phyloP scores from a whole-genome alignment of 2,113 vertebrate species.

The Channa maculata region DNA sequence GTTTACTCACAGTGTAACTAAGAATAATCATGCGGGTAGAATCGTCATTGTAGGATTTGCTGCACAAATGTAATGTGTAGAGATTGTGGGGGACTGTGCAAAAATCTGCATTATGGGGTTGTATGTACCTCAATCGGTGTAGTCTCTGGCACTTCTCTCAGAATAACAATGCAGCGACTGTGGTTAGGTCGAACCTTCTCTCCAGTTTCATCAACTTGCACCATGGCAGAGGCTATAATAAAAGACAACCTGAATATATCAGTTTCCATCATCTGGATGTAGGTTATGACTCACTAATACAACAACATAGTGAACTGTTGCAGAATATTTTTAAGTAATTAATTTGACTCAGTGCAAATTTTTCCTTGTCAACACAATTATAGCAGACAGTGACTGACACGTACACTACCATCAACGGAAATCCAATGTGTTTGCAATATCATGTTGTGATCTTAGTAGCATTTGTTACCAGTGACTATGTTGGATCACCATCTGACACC shows the following conservation, averaged over 20 bases:
- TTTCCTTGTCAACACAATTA: too few species aligned
- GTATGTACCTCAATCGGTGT: constrained; percentile 93
- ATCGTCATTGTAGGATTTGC: background rate
- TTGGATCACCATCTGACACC: too few species aligned
- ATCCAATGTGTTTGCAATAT: too few species aligned
- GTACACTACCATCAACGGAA: too few species aligned
- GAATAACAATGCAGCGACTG: constrained; percentile 96
- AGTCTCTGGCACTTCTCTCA: constrained; percentile 95
- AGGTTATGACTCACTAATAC: too few species aligned
- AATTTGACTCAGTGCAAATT: too few species aligned
- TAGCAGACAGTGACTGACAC: too few species aligned
- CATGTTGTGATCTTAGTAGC: too few species aligned
- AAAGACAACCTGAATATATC: background rate
- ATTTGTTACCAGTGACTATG: too few species aligned
- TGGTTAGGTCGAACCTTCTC: constrained; percentile 98
- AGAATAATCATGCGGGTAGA: background rate
- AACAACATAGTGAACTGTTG: too few species aligned
- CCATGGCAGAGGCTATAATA: constrained; percentile 90
- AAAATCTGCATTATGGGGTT: background rate
- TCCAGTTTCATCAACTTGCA: constrained; percentile 96
- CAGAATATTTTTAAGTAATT: too few species aligned
- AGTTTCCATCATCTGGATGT: background rate
- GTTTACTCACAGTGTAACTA: background rate
- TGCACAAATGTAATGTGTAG: background rate
- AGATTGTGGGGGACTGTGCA: background rate